Percentiles rank a stretch among this genome's conserved stretches.
phyloP scores from a whole-genome alignment of 1,140 invertebrate species.

The Neotoxoptera formosana region DNA sequence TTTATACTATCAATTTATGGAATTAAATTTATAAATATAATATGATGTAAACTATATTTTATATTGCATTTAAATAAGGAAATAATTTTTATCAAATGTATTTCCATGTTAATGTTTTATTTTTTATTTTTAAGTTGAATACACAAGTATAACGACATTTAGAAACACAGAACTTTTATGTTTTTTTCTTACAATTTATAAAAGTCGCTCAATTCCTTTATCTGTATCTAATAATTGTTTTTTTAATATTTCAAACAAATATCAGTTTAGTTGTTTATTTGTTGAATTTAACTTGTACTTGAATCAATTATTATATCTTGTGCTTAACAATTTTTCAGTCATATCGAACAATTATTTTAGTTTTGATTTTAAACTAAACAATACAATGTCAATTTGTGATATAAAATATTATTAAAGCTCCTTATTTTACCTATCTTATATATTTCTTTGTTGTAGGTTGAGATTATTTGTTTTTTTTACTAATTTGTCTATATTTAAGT shows the following conservation, averaged over 20 bases:
- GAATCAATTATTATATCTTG: conserved; percentile 9
- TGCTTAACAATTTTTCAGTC: conserved; percentile 18
- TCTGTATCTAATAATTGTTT: background rate
- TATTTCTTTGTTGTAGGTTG: conserved; percentile 30
- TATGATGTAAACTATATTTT: conserved; percentile 19
- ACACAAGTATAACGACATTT: conserved; percentile 15
- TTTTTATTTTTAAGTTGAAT: conserved; percentile 30
- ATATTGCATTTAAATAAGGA: conserved; percentile 45
- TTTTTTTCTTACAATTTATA: background rate
- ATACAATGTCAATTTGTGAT: conserved; percentile 56
- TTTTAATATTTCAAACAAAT: background rate
- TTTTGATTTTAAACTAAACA: conserved; percentile 45
- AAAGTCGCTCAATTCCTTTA: conserved; percentile 34
- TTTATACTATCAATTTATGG: conserved; percentile 4
- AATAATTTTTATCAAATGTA: conserved; percentile 8
- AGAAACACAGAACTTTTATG: background rate
- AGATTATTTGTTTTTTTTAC: conserved; percentile 31
- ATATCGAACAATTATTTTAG: conserved; percentile 55
- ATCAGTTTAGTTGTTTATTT: conserved; percentile 12
- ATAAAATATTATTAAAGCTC: conserved; percentile 30
- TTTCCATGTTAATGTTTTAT: conserved; percentile 26
- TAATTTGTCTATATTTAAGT: background rate
- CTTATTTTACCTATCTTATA: conserved; percentile 41
- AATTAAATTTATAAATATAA: conserved; percentile 26
- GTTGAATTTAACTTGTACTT: background rate